Percentiles rank a stretch among this genome's conserved stretches.
phyloP scores from a whole-genome alignment of 2,113 vertebrate genomes.

The Heliornis fulica region DNA sequence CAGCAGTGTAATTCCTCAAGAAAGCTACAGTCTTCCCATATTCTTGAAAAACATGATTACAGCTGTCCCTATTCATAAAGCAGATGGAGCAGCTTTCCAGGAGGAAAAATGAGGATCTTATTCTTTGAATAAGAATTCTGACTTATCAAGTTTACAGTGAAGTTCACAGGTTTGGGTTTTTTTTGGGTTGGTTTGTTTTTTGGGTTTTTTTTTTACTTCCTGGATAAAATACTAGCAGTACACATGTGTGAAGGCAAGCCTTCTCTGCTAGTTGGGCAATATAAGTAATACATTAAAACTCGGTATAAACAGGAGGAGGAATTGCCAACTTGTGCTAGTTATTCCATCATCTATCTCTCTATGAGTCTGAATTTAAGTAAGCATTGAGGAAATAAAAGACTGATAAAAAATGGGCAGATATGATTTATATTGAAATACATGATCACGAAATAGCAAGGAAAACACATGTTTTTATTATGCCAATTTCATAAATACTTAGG shows the following conservation, averaged over 20 bases:
- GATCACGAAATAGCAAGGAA: neutral
- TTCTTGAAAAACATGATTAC: neutral
- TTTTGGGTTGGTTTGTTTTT: neutral
- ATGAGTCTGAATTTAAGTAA: neutral
- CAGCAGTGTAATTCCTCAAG: neutral
- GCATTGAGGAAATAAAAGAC: neutral
- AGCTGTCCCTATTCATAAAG: neutral
- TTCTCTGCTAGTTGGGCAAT: neutral
- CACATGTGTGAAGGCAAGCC: neutral
- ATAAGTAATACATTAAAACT: neutral
- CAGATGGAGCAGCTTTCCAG: neutral
- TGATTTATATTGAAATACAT: neutral
- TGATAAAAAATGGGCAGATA: neutral
- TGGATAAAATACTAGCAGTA: neutral
- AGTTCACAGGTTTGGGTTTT: neutral
- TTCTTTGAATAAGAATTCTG: neutral
- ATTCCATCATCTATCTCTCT: neutral
- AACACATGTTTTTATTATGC: neutral
- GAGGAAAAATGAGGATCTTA: neutral
- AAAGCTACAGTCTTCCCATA: neutral
- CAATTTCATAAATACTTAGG: neutral
- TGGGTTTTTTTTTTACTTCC: neutral
- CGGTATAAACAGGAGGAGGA: neutral
- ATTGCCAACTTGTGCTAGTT: neutral
- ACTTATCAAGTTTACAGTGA: neutral